Conservation (phyloP, 2,113 vertebrate genomes). For the Garra rufa region DNA sequence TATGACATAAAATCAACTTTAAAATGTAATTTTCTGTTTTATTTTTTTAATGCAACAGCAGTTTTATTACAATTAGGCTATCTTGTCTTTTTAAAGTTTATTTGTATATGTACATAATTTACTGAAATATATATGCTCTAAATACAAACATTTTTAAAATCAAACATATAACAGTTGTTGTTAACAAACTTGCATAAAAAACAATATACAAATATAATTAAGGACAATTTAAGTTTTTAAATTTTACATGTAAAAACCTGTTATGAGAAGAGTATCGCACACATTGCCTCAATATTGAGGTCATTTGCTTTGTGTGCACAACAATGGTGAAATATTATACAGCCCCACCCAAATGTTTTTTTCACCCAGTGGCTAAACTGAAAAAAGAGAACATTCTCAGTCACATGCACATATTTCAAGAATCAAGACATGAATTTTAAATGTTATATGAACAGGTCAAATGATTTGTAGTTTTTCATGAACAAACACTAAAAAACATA, state of each 20-base stretch:
- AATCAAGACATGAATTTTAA: background rate
- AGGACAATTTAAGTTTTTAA: background rate
- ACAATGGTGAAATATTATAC: conserved; percentile 50
- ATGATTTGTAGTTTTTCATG: background rate
- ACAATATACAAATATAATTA: background rate
- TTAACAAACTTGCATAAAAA: background rate
- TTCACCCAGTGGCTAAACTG: background rate
- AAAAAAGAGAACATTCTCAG: background rate
- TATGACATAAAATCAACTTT: background rate
- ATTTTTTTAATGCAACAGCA: background rate
- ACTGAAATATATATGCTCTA: background rate
- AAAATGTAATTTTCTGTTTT: background rate
- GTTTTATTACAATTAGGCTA: background rate
- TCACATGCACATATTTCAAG: background rate
- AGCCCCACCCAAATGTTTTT: conserved; percentile 36
- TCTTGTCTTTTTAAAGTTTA: background rate
- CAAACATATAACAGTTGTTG: background rate
- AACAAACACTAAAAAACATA: background rate
- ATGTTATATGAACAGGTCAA: background rate
- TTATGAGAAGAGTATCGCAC: background rate
- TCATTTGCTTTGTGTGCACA: conserved; percentile 46
- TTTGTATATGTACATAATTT: background rate
- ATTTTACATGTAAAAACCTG: background rate
- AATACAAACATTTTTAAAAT: background rate
- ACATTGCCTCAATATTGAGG: conserved; percentile 43